These are phyloP conservation scores for Poecilia picta DNA, from an alignment of 2,797 vertebrate genomes.

Conservation along the genomic window DNA sequence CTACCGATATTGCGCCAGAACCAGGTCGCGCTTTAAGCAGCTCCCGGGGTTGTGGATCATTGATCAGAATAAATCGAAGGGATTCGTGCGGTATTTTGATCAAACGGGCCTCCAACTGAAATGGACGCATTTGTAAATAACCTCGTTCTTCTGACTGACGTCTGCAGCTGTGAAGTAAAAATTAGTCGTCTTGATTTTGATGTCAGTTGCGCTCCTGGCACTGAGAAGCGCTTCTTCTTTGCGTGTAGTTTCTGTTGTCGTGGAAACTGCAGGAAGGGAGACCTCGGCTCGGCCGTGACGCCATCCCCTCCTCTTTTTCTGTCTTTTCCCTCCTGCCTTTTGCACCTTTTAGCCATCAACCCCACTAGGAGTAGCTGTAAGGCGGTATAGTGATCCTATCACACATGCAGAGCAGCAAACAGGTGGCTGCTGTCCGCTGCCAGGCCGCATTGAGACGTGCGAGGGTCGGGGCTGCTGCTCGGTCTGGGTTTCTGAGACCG, in stretches of 20 bases:
- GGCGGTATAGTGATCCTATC: constrained; percentile 29
- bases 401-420: constrained; percentile 47
- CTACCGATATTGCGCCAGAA: not conserved
- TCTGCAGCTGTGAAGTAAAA: constrained; percentile 23
- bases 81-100: not conserved
- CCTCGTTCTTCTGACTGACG: not conserved
- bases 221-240: constrained; percentile 7
- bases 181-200: constrained; percentile 2
- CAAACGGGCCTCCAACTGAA: not conserved
- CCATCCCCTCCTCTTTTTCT: not conserved
- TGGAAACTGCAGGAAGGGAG: constrained; percentile 77
- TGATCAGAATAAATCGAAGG: not conserved
- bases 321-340: constrained; percentile 15
- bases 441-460: not conserved
- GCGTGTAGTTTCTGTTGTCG: constrained; percentile 71
- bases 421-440: constrained; percentile 58
- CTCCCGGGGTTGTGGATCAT: not conserved
- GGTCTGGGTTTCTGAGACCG: constrained; percentile 4
- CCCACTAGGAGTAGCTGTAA: constrained; percentile 58
- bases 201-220: constrained; percentile 25
- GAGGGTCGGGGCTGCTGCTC: not conserved
- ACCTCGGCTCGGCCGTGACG: constrained; percentile 21
- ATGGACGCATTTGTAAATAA: not conserved
- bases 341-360: constrained; percentile 47
- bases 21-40: constrained; percentile 3